These are phyloP conservation scores for Nothobranchius kuhntae DNA, from an alignment of 2,113 vertebrate genomes.

Conservation along the genomic window DNA sequence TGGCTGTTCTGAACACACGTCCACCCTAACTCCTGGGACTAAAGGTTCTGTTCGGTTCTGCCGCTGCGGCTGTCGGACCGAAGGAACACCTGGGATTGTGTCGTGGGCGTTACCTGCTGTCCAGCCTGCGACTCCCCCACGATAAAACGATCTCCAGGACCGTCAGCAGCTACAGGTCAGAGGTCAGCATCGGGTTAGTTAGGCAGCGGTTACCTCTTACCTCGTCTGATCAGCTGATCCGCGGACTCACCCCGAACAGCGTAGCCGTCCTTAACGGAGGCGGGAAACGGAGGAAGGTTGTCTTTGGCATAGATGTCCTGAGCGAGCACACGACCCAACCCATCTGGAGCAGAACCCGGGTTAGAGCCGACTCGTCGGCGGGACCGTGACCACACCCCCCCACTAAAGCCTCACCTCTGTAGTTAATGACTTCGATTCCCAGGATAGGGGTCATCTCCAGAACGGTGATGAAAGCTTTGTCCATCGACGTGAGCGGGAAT, in stretches of 20 bases:
- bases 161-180: slow-evolving; percentile 90
- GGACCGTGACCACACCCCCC: too few relatives aligned
- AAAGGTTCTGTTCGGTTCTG: not conserved
- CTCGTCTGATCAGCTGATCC: not conserved
- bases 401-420: slow-evolving; percentile 84
- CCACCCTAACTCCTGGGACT: too few relatives aligned
- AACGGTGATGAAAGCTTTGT: slow-evolving; percentile 99
- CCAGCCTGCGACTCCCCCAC: slow-evolving; percentile 98
- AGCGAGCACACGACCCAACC: slow-evolving; percentile 97
- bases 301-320: slow-evolving; percentile 99
- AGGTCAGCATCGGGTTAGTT: slow-evolving; percentile 19
- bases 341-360: slow-evolving; percentile 79
- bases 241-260: slow-evolving; percentile 91
- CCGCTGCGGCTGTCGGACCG: not conserved
- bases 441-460: slow-evolving; percentile 98
- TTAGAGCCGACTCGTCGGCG: not conserved
- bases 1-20: not conserved
- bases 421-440: slow-evolving; percentile 98
- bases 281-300: slow-evolving; percentile 97
- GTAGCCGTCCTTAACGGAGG: slow-evolving; percentile 98
- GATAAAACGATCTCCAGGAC: slow-evolving; percentile 97
- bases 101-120: slow-evolving; percentile 85
- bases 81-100: too few relatives aligned
- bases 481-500: slow-evolving; percentile 98
- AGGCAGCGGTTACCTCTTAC: slow-evolving; percentile 5